A percentile compares a stretch with the other conserved stretches of the same genome.
These are phyloP conservation scores for Trogon surrucura DNA, from an alignment of 2,113 vertebrate species.

Conservation along the genomic window DNA sequence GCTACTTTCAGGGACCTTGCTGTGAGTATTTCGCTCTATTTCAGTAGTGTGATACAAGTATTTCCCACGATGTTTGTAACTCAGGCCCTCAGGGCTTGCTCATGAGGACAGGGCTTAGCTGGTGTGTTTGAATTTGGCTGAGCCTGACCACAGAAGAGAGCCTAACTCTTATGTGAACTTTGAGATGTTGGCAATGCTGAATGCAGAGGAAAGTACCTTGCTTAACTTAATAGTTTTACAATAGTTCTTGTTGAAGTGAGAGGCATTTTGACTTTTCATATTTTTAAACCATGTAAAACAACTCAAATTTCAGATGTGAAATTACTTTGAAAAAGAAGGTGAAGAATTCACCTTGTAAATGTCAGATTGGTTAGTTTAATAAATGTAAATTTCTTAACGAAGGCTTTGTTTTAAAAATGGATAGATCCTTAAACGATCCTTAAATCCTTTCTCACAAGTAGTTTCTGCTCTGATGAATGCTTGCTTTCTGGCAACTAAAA, in stretches of 20 bases:
- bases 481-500: background rate
- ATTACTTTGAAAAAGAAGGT: background rate
- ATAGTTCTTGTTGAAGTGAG: background rate
- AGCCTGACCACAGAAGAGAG: background rate
- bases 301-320: background rate
- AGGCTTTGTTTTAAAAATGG: background rate
- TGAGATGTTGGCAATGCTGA: background rate
- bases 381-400: background rate
- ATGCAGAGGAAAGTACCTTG: background rate
- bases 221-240: background rate
- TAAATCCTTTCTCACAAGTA: background rate
- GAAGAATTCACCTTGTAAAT: background rate
- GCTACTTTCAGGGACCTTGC: background rate
- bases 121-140: background rate
- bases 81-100: background rate
- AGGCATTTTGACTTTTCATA: background rate
- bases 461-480: background rate
- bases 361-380: background rate
- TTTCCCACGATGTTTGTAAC: background rate
- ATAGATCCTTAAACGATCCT: background rate
- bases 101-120: background rate
- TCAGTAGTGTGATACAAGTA: background rate
- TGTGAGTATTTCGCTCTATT: background rate
- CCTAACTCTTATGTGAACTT: background rate
- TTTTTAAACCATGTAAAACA: background rate